Conservation (phyloP, 2,888 invertebrate genomes). For the Brachyptera putata region DNA sequence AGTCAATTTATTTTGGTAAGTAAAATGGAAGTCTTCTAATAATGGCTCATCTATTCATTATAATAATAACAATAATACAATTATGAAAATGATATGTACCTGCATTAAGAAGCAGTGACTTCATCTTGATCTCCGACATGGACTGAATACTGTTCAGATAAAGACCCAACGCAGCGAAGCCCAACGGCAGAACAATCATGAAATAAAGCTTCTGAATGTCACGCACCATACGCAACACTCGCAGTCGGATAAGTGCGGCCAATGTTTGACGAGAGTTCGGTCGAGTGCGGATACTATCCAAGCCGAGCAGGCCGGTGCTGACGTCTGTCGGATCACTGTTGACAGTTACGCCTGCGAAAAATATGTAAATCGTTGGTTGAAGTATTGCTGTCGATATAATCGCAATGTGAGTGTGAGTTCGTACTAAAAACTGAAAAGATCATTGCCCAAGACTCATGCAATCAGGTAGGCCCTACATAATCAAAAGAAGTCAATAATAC, state of each 20-base stretch:
- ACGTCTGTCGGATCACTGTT: constrained; percentile 7
- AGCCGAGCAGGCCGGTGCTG: constrained; percentile 38
- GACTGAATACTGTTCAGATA: constrained; percentile 60
- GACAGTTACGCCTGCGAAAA: not conserved
- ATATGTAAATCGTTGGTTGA: too few species aligned
- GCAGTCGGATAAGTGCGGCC: constrained; percentile 61
- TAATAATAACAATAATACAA: too few species aligned
- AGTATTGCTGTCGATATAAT: too few species aligned
- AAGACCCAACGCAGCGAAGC: constrained; percentile 62
- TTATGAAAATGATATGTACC: too few species aligned
- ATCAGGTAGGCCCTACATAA: too few species aligned
- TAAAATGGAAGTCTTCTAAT: too few species aligned
- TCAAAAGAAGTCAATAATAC: too few species aligned
- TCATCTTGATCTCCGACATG: constrained; percentile 55
- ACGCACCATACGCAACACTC: constrained; percentile 61
- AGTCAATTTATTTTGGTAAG: too few species aligned
- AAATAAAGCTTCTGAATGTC: constrained; percentile 70
- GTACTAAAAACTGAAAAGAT: too few species aligned
- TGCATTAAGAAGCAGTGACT: constrained; percentile 58
- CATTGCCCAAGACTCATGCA: too few species aligned
- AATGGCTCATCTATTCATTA: too few species aligned
- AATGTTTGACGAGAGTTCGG: constrained; percentile 61
- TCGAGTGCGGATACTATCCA: constrained; percentile 60
- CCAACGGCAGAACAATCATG: constrained; percentile 67
- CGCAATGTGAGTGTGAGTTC: too few species aligned